phyloP scores from a whole-genome alignment of 2,113 vertebrate species.

The Ciconia boyciana region DNA sequence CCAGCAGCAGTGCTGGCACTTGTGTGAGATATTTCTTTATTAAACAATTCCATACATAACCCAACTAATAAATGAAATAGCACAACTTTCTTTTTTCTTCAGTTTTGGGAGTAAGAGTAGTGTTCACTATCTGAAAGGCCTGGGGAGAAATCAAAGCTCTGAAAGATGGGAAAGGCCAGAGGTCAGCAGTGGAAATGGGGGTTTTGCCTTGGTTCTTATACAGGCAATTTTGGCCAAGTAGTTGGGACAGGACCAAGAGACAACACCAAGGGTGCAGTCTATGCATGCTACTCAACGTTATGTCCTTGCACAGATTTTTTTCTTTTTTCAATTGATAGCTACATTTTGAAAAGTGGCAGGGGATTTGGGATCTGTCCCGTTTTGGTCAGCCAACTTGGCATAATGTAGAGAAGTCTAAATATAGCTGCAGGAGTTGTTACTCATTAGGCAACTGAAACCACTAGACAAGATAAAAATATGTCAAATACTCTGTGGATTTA shows the following conservation, averaged over 20 bases:
- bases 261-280: neutral
- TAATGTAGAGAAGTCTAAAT: neutral
- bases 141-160: neutral
- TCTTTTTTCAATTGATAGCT: neutral
- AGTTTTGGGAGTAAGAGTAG: neutral
- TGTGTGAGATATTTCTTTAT: neutral
- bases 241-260: neutral
- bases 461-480: constrained; percentile 10
- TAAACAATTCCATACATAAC: neutral
- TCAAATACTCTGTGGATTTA: neutral
- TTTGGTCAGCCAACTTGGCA: constrained; percentile 13
- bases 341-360: neutral
- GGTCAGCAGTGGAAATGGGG: neutral
- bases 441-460: neutral
- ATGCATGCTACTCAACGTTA: neutral
- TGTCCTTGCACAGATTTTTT: neutral
- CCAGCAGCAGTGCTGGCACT: neutral
- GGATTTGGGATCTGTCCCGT: neutral
- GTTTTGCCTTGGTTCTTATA: neutral
- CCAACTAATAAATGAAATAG: neutral
- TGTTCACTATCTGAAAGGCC: neutral
- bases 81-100: neutral
- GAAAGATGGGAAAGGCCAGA: neutral
- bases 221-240: neutral
- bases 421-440: constrained; percentile 1